Base-by-base conservation (phyloP, 92 coral and sea anemone species). In the Ricordea florida region DNA sequence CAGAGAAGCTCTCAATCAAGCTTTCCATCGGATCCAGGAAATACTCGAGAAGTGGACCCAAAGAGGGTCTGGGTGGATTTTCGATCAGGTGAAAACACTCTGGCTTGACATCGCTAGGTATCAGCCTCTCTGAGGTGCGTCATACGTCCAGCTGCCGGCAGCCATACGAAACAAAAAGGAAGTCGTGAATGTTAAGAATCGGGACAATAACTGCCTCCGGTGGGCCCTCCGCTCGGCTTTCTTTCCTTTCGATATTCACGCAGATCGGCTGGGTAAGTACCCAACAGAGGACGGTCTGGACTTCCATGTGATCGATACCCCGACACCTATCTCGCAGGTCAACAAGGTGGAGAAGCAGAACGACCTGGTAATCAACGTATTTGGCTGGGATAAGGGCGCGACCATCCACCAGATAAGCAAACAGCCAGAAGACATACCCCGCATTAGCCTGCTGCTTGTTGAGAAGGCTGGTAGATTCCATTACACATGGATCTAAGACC, bases 151-250 rank as follows among this genome's bases (percentile, higher is more conserved):
- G 35, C 77, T 69, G 6, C 68, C 53, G 7, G 55, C 55, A n/a
- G 67, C 53, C 11, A 53, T 41, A 57, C 27, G 16, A 20, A 46
- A 44, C 37, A 76, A 62, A 20, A 80, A 70, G 72, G 86, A 72
- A 23, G 72, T 69, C 5, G 56, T 57, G 0, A 80, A 80, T 30
- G 86, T 69, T 15, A 42, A 80, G 42, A 80, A 72, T 11, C 48
- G 22, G 41, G 81, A 71, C 42, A 73, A 80, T 28, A 20, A 80
- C 65, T 80, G 81, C 63, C 72, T 80, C 0, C 80, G 69, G 14
- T 78, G 85, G 85, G 43, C 85, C 18, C 79, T 69, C 0, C 55
- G 77, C 1, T 48, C 78, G 0, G 78, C 83, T 15, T 11, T 76
- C 11, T 76, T 66, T 17, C 78, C 42, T 18, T 76, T 28, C 2